Percentiles rank a stretch among this genome's conserved stretches.
These are phyloP conservation scores for Hyperoodon ampullatus DNA, from an alignment of 2,113 vertebrate species.

Conservation along the genomic window DNA sequence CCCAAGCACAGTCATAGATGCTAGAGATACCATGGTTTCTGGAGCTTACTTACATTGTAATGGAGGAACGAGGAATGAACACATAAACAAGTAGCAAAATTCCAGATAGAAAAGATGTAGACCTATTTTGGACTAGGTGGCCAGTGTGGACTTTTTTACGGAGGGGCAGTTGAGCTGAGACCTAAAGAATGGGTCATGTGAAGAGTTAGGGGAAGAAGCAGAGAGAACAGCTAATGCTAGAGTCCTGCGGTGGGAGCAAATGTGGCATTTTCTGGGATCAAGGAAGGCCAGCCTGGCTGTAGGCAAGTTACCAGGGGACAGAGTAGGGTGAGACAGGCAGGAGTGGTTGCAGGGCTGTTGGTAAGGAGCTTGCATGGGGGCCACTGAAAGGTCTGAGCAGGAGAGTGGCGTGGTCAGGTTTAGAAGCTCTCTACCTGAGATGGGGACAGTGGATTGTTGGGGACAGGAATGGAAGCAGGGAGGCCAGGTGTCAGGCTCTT, in stretches of 20 bases:
- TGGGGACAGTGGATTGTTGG: background rate
- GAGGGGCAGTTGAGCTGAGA: background rate
- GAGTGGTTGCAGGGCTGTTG: accelerated
- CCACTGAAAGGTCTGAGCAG: background rate
- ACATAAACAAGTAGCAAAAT: background rate
- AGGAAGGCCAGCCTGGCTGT: background rate
- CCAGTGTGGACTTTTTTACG: background rate
- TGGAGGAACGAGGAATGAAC: background rate
- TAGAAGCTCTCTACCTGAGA: background rate
- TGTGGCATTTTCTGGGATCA: background rate
- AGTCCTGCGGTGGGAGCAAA: background rate
- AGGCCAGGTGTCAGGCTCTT: background rate
- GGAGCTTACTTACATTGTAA: background rate
- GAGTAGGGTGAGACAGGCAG: background rate
- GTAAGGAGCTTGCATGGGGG: background rate
- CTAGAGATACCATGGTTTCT: background rate
- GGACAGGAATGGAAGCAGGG: background rate
- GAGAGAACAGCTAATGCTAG: background rate
- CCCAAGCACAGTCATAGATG: background rate
- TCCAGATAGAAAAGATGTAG: background rate
- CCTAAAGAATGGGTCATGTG: background rate
- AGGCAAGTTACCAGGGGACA: background rate
- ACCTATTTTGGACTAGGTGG: background rate
- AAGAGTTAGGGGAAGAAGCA: background rate
- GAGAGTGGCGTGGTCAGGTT: background rate